These are phyloP conservation scores for Oriolus oriolus DNA, from an alignment of 2,113 vertebrate species.

Conservation along the genomic window DNA sequence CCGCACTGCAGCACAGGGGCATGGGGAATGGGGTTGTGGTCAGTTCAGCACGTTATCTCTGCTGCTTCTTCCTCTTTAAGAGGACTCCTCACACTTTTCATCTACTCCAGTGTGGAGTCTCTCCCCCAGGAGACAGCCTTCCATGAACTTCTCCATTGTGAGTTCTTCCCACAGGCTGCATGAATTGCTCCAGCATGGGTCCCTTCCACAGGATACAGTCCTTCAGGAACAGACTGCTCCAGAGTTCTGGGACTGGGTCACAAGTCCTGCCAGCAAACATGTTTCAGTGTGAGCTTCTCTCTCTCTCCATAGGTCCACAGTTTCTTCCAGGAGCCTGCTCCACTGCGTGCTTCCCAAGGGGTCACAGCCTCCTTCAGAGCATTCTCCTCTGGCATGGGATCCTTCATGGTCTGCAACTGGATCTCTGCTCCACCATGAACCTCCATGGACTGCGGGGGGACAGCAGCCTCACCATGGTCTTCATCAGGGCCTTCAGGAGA, in stretches of 20 bases:
- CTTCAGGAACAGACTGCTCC: background rate
- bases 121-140: background rate
- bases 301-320: background rate
- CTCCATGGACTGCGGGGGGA: background rate
- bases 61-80: background rate
- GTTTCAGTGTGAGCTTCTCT: background rate
- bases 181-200: background rate
- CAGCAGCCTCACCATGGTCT: background rate
- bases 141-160: background rate
- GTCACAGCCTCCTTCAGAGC: background rate
- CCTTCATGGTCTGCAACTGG: background rate
- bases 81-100: background rate
- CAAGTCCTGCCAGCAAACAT: background rate
- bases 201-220: background rate
- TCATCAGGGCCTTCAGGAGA: background rate
- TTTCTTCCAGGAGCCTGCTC: background rate
- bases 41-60: background rate
- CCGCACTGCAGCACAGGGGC: background rate
- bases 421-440: background rate
- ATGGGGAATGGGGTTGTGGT: background rate
- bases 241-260: background rate
- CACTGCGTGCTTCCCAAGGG: rapidly evolving
- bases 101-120: background rate
- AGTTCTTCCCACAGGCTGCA: background rate
- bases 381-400: background rate